Base-by-base conservation (phyloP, 2,113 vertebrate species). In the Diglossa brunneiventris region DNA sequence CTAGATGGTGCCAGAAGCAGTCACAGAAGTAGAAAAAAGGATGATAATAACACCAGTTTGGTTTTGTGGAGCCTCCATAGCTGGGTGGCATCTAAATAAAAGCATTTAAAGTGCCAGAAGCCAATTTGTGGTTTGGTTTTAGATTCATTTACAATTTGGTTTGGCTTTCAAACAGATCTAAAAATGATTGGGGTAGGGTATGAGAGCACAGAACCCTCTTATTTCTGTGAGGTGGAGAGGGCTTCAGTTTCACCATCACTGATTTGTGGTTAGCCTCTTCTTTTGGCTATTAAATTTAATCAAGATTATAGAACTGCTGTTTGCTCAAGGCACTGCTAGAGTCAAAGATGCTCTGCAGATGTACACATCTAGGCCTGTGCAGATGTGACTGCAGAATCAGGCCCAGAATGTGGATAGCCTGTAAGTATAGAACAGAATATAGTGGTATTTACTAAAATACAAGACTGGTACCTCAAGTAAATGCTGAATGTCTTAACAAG, bases 1-100 rank as follows among this genome's bases (percentile, higher is more conserved):
- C 52, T 77, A 41, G 42, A 59, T 80, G 41, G 62, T 95, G 90
- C 81, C 90, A 93, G 78, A 81, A 92, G 47, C 64, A 91, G 47
- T 64, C 72, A 91, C 3, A 96, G 78, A 89, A 95, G 61, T 50
- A 86, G 58, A 92, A 94, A 52, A 90, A 95, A 94, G 83, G 69
- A 87, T 72, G 78, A 90, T 92, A 76, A 96, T 87, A 92, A 84
- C 61, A 90, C 37, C 53, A 76, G 79, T 69, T 97, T 94, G 95
- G 90, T 94, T 97, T 96, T 94, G 84, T 72, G 82, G 82, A 94
- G 82, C 49, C 77, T 94, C 67, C 87, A 58, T 89, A 96, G 62
- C 83, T 92, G 94, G 93, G 93, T 96, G 96, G 96, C 87, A 97
- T 69, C 92, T 91, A 96, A 97, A 95, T 87, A 92, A 87, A 95